Percentiles rank a stretch among this genome's conserved stretches.
Evolutionary conservation across 2,113 vertebrate genomes (phyloP).

Genomic region (Marmota monax): DNA sequence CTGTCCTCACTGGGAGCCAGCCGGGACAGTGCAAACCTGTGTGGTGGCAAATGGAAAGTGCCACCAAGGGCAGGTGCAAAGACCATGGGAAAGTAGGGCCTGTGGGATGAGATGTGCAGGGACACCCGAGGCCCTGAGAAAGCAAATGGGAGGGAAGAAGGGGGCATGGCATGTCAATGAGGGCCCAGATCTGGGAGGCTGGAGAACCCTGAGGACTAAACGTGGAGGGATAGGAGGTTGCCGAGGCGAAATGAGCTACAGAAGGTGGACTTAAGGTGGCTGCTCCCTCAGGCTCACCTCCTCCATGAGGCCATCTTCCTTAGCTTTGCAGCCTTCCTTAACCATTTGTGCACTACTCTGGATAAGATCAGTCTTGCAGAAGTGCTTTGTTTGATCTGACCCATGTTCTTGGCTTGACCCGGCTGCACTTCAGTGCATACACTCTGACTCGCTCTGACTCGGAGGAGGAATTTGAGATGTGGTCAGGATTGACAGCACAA

Average conservation of each 20-base stretch:
- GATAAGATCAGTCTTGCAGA: not conserved
- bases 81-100: not conserved
- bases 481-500: not conserved
- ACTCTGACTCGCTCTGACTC: too few species aligned
- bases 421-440: not conserved
- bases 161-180: not conserved
- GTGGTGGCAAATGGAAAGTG: not conserved
- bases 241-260: too few species aligned
- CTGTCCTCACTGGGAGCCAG: not conserved
- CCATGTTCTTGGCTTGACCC: not conserved
- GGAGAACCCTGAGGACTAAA: not conserved
- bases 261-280: not conserved
- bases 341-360: not conserved
- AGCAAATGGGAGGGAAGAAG: too few species aligned
- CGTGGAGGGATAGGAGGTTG: not conserved
- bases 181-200: not conserved
- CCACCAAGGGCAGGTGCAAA: not conserved
- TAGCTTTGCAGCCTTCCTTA: not conserved
- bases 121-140: not conserved
- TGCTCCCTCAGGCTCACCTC: not conserved
- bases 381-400: not conserved
- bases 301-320: not conserved
- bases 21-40: not conserved
- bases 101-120: too few species aligned
- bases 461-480: not conserved